Conservation (phyloP, 2,888 invertebrate species). For the Oligia strigilis region DNA sequence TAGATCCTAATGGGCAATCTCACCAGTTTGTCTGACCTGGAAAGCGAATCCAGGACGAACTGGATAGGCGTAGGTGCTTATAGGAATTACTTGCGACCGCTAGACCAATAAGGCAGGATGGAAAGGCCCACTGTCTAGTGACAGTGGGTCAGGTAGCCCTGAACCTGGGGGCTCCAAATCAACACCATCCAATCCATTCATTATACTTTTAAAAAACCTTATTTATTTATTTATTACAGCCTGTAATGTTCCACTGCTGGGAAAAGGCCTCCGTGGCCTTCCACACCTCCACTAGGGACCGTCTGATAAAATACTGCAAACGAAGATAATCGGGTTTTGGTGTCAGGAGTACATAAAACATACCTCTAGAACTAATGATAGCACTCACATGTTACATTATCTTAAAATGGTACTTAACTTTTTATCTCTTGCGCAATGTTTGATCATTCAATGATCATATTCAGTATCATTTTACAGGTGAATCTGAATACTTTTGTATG, state of each 20-base stretch:
- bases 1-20: neutral
- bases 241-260: too few species aligned
- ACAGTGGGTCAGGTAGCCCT: too few species aligned
- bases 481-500: neutral
- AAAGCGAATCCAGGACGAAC: too few species aligned
- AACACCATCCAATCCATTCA: too few species aligned
- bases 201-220: too few species aligned
- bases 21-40: too few species aligned
- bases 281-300: neutral
- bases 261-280: neutral
- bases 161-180: too few species aligned
- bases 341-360: neutral
- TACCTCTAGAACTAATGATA: conserved; percentile 11
- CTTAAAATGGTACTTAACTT: conserved; percentile 5
- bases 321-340: neutral
- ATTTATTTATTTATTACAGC: too few species aligned
- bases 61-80: too few species aligned
- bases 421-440: conserved; percentile 30
- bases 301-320: neutral
- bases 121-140: too few species aligned
- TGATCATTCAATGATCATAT: neutral
- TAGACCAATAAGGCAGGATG: too few species aligned
- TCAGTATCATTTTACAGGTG: neutral
- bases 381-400: conserved; percentile 9
- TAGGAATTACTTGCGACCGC: too few species aligned